A percentile compares a stretch with the other conserved stretches of the same genome.
These are phyloP conservation scores for Diaprepes abbreviatus DNA, from an alignment of 2,888 invertebrate genomes.

Conservation along the genomic window DNA sequence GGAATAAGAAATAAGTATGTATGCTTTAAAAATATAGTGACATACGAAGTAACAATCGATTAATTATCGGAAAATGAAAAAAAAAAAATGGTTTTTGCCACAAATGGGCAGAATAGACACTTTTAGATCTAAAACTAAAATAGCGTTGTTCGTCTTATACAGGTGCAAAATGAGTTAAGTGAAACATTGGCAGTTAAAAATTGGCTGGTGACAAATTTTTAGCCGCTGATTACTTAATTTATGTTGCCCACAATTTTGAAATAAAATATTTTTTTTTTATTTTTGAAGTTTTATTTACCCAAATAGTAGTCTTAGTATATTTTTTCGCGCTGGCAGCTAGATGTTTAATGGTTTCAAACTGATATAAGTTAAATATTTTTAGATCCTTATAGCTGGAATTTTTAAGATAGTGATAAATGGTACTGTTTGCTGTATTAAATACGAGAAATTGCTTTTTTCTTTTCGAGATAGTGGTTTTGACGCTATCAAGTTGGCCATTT, in stretches of 20 bases:
- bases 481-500: too few relatives aligned
- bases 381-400: not conserved
- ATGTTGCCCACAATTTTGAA: not conserved
- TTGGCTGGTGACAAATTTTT: not conserved
- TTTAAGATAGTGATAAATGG: not conserved
- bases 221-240: not conserved
- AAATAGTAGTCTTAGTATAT: slow-evolving; percentile 12
- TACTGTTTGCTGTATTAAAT: not conserved
- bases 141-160: not conserved
- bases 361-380: too few relatives aligned
- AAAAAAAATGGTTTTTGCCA: too few relatives aligned
- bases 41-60: too few relatives aligned
- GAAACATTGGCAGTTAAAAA: not conserved
- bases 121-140: not conserved
- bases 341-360: too few relatives aligned
- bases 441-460: not conserved
- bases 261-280: not conserved
- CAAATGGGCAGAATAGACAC: not conserved
- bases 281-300: slow-evolving; percentile 36
- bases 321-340: not conserved
- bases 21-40: too few relatives aligned
- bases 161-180: not conserved
- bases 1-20: too few relatives aligned
- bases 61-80: too few relatives aligned
- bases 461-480: too few relatives aligned